Evolutionary conservation across 1,140 invertebrate species (phyloP).

Genomic region (Conus betulinus): DNA sequence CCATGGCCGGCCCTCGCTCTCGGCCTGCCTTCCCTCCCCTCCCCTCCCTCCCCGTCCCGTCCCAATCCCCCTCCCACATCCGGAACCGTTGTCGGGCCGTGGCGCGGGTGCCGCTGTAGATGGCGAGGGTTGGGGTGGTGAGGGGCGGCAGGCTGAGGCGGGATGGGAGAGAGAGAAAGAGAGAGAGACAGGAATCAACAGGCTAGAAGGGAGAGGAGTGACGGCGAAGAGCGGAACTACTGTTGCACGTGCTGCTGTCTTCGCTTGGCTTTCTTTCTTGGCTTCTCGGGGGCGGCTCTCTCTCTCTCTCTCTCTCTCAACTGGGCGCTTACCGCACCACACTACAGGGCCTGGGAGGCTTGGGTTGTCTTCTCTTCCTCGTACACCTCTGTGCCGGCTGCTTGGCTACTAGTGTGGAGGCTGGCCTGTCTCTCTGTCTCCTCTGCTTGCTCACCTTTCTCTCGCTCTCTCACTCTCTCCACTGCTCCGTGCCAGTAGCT

Average conservation of each 20-base stretch:
- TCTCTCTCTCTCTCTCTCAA: conserved; percentile 2
- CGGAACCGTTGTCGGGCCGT: neutral
- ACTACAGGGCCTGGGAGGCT: no score
- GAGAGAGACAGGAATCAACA: neutral
- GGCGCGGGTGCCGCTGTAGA: neutral
- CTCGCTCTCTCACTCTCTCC: neutral
- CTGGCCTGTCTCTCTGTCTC: neutral
- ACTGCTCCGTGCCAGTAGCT: no score
- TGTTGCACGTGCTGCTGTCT: neutral
- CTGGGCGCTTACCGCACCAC: no score
- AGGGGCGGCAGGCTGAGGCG: no score
- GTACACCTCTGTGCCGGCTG: neutral
- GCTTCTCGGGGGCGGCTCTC: neutral
- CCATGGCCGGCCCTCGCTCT: no score
- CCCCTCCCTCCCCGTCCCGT: neutral
- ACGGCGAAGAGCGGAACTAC: neutral
- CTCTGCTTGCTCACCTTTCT: neutral
- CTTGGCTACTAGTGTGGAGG: no score
- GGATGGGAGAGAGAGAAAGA: neutral
- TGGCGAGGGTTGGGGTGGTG: neutral
- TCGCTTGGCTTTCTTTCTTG: neutral
- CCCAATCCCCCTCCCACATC: neutral
- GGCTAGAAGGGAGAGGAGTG: neutral
- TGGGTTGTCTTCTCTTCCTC: neutral
- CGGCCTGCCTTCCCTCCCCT: neutral